Base-by-base conservation (phyloP, 2,888 invertebrate species). In the Exephanes ischioxanthus region DNA sequence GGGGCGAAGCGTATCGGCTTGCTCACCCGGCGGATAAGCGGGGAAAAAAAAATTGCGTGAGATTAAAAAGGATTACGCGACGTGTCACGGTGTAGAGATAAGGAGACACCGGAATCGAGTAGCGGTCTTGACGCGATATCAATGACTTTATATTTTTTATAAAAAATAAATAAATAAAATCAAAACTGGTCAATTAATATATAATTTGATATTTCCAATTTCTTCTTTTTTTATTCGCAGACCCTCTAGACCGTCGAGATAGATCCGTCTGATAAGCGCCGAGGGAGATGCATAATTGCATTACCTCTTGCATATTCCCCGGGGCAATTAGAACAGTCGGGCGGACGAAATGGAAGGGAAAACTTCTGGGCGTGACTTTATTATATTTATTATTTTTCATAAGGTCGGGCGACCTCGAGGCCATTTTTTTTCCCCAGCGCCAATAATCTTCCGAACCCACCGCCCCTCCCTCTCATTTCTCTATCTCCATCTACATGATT, bases 1-100 rank as follows among this genome's bases (percentile, higher is more conserved):
- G 33, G 68, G 22, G 55, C 26, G 33, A 68, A 41, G 55, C 26
- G 77, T 55, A 22, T 78, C 26, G n/a, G 6, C 41, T 33, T 11
- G 41, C 16, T 26, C 26, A 14, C 2, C 67, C 3, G 37, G 6
- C 30, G 41, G 77, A 78, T 78, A 68, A 77, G 55, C 55, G 26
- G 5, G 30, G 30, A 14, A 16, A 53, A 68, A 68, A 51, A 41
- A 77, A 58, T 37, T 37, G 4, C 41, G 51, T n/a, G 55, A 55
- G 68, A 68, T 78, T 30, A 78, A 58, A 58, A 68, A 30, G 77
- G 41, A 45, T 58, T 78, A 37, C 58, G 45, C 45, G 51, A 48
- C 26, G 41, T 68, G 58, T 58, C 45, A 9, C 30, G 9, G 45
- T 67, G 41, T 22, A 0, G 26, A 11, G 16, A 67, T 67, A 33